Base-by-base conservation (phyloP, 2,797 vertebrate genomes). In the Gymnothorax reevesii region DNA sequence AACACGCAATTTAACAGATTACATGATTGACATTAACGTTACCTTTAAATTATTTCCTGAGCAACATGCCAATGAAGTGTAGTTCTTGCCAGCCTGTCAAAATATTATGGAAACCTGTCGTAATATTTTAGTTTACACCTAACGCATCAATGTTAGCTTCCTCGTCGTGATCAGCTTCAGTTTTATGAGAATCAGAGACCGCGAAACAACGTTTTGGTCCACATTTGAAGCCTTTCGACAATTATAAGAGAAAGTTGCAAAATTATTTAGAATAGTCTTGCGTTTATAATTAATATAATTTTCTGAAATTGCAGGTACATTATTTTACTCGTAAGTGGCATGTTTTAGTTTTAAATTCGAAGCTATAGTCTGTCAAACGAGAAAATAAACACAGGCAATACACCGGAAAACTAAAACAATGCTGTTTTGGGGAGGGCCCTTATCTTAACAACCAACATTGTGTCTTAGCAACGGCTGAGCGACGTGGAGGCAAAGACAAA, bases 381-480 rank as follows among this genome's bases (percentile, higher is more conserved):
- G 60, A 57, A 84, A 84, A 88, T 84, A 62, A 83, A 52, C 77
- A 77, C 87, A 88, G 83, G 85, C 86, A 57, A 84, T 79, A 27
- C 55, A 57, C n/a, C 73, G 55, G 27, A 60, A 25, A 84, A 84
- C 85, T 71, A 80, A 80, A 75, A 83, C 59, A 17, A 55, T 69
- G 82, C 55, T 57, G 27, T 87, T 85, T 52, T 82, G 27, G 84
- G 22, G 87, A 84, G 85, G 93, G 93, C 90, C 94, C 93, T 93
- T 83, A 89, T 73, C 90, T 0, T 92, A 92, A 90, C 93, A 92
- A 94, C 93, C 62, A 12, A n/a, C 0, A 49, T 3, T 85, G 94
- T 90, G 92, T 94, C 92, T 10, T 91, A 73, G 91, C 89, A 94
- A 95, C 94, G 27, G 83, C 60, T 12, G 17, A 33, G 82, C 1